These are phyloP conservation scores for Anastrepha obliqua DNA, from an alignment of 1,140 invertebrate genomes.

Conservation along the genomic window DNA sequence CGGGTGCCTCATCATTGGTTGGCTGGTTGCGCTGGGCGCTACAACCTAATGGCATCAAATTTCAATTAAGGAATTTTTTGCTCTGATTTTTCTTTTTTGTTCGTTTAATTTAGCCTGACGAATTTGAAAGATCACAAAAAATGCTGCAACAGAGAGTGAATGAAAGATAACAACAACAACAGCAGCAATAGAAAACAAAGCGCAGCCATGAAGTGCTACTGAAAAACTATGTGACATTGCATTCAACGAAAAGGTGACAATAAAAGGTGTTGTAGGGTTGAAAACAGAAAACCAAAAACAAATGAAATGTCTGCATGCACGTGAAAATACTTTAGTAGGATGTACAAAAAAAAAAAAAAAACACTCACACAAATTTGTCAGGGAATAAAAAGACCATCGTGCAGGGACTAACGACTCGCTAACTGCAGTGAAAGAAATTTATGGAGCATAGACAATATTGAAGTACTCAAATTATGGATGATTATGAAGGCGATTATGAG, in stretches of 20 bases:
- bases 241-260: conserved; percentile 41
- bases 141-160: conserved; percentile 32
- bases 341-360: not conserved
- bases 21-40: conserved; percentile 35
- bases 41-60: conserved; percentile 71
- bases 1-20: conserved; percentile 40
- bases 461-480: conserved; percentile 43
- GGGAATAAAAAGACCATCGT: not conserved
- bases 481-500: conserved; percentile 37
- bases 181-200: not conserved
- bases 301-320: not conserved
- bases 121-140: conserved; percentile 54
- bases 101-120: conserved; percentile 35
- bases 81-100: conserved; percentile 18
- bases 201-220: not conserved
- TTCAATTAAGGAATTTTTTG: conserved; percentile 70
- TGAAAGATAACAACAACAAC: conserved; percentile 16
- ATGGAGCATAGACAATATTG: conserved; percentile 2
- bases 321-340: not conserved
- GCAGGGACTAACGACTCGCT: not conserved
- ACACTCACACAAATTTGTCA: not conserved
- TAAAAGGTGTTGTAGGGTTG: conserved; percentile 36
- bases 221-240: conserved; percentile 27
- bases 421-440: not conserved
- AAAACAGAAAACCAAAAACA: not conserved